Conservation (phyloP, 2,797 vertebrate genomes). For the Choloepus didactylus region DNA sequence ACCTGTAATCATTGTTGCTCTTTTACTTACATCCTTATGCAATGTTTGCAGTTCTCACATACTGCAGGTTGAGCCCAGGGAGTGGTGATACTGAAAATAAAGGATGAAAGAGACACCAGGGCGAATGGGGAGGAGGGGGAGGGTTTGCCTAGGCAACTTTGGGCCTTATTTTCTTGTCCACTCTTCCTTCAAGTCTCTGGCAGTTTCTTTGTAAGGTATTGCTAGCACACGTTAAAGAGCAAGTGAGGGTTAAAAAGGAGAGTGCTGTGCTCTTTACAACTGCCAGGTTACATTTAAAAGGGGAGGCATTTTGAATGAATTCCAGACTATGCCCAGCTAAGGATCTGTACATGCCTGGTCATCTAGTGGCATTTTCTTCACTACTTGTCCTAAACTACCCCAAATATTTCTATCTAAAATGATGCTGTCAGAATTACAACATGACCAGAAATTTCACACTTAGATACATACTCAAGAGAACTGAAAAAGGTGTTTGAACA, state of each 20-base stretch:
- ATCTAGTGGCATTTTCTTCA: neutral
- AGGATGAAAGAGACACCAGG: too few relatives aligned
- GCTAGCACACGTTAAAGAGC: neutral
- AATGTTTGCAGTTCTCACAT: neutral
- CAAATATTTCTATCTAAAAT: neutral
- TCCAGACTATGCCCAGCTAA: neutral
- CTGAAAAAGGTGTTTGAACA: neutral
- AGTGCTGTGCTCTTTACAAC: neutral
- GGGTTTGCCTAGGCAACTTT: too few relatives aligned
- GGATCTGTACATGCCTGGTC: rapidly evolving
- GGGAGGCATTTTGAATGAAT: neutral
- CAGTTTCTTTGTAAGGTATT: neutral
- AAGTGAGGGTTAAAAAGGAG: neutral
- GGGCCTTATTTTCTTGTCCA: neutral
- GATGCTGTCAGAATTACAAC: neutral
- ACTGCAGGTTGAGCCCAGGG: neutral
- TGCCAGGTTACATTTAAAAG: neutral
- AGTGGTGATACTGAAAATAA: neutral
- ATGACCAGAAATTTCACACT: neutral
- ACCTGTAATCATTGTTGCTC: too few relatives aligned
- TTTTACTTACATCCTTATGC: rapidly evolving
- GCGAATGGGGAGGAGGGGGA: too few relatives aligned
- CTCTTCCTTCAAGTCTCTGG: neutral
- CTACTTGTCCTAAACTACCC: neutral
- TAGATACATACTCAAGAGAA: neutral